Evolutionary conservation across 1,140 invertebrate species (phyloP).

Genomic region (Drosophila athabasca): DNA sequence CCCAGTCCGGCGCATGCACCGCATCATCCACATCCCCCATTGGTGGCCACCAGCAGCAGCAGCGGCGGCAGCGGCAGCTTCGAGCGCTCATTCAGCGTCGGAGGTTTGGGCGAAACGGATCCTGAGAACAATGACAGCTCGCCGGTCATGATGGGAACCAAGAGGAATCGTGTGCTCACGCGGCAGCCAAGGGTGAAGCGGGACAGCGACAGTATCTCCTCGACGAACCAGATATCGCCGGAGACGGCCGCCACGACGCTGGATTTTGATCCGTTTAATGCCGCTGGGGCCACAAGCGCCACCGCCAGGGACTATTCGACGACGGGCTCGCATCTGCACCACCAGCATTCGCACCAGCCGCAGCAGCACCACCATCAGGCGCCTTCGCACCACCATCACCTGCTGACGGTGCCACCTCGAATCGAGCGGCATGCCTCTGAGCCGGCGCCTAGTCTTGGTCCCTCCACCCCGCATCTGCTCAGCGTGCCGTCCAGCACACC

Average conservation of each 20-base stretch:
- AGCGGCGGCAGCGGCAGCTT: constrained; percentile 42
- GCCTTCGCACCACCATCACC: constrained; percentile 68
- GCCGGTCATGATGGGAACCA: constrained; percentile 84
- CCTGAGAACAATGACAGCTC: constrained; percentile 46
- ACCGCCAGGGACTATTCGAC: constrained; percentile 69
- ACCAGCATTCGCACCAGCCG: constrained; percentile 40
- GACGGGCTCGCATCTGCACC: constrained; percentile 57
- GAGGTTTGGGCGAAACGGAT: constrained; percentile 36
- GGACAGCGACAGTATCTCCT: constrained; percentile 84
- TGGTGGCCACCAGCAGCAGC: constrained; percentile 55
- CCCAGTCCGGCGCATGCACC: constrained; percentile 64
- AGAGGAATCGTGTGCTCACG: constrained; percentile 86
- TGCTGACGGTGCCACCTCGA: constrained; percentile 83
- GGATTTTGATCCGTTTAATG: constrained; percentile 84
- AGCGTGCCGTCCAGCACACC: constrained; percentile 85
- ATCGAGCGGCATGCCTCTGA: constrained; percentile 87
- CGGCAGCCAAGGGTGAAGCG: constrained; percentile 88
- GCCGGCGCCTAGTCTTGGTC: constrained; percentile 83
- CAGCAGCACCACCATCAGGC: constrained; percentile 21
- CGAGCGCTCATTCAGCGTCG: not conserved
- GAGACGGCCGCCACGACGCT: constrained; percentile 79
- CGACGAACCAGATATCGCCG: constrained; percentile 84
- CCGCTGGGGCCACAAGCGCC: constrained; percentile 59
- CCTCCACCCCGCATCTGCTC: constrained; percentile 85
- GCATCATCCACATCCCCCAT: constrained; percentile 43